Percentiles rank a stretch among this genome's conserved stretches.
phyloP scores from a whole-genome alignment of 2,888 invertebrate genomes.

The Mactromeris polynyma region DNA sequence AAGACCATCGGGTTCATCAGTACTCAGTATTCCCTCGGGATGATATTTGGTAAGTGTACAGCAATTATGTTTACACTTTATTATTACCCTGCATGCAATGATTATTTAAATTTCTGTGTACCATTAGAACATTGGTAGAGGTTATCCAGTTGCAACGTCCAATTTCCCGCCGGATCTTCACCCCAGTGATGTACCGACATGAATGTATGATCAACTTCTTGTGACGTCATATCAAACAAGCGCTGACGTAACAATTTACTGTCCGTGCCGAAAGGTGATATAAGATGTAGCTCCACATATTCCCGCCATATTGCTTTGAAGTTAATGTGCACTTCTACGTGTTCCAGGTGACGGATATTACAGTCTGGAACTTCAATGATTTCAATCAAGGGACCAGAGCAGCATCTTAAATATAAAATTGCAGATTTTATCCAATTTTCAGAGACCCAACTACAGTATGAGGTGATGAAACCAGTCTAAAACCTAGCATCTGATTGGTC shows the following conservation, averaged over 20 bases:
- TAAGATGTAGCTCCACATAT: background rate
- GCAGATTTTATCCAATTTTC: too few species aligned
- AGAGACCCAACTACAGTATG: too few species aligned
- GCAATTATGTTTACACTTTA: too few species aligned
- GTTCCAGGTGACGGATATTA: background rate
- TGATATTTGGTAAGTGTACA: too few species aligned
- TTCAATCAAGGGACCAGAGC: background rate
- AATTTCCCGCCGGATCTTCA: slow-evolving; percentile 5
- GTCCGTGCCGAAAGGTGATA: slow-evolving; percentile 7
- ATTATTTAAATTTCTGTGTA: background rate
- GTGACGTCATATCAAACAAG: background rate
- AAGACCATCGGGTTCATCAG: too few species aligned
- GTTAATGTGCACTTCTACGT: background rate
- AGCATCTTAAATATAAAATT: slow-evolving; percentile 9
- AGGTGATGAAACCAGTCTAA: too few species aligned
- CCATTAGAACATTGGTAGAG: slow-evolving; percentile 5
- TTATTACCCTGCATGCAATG: too few species aligned
- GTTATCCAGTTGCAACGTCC: slow-evolving; percentile 3
- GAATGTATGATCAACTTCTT: background rate
- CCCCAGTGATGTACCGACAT: slow-evolving; percentile 26
- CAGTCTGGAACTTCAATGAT: background rate
- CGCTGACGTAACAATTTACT: slow-evolving; percentile 21
- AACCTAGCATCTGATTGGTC: too few species aligned
- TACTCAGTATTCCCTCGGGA: too few species aligned
- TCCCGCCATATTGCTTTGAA: background rate